These are phyloP conservation scores for Mus spicilegus DNA, from an alignment of 2,113 vertebrate species.

Conservation along the genomic window DNA sequence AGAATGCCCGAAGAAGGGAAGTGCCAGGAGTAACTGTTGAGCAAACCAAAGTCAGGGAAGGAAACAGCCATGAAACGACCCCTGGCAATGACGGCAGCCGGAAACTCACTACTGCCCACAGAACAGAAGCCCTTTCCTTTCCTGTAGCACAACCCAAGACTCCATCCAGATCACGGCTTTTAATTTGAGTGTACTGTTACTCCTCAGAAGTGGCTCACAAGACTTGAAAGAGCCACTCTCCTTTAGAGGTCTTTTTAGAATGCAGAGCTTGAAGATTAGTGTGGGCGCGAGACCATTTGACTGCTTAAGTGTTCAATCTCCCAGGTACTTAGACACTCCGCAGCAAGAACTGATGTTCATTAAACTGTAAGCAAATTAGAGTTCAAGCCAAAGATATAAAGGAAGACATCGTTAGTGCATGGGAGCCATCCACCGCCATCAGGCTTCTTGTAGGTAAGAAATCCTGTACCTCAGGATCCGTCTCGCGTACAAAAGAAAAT, in stretches of 20 bases:
- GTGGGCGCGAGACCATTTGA: conserved; percentile 38
- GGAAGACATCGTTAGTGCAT: conserved; percentile 79
- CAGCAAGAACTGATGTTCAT: conserved; percentile 70
- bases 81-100: neutral
- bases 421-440: conserved; percentile 65
- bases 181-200: conserved; percentile 43
- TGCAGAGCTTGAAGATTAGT: neutral
- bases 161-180: conserved; percentile 43
- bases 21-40: neutral
- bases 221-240: conserved; percentile 58
- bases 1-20: neutral
- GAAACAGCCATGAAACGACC: neutral
- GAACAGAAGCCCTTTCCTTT: neutral
- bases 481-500: conserved; percentile 77
- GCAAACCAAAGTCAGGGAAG: conserved; percentile 24
- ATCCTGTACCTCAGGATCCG: conserved; percentile 72
- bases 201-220: neutral
- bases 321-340: conserved; percentile 69
- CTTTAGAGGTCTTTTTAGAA: conserved; percentile 46
- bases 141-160: neutral
- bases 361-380: conserved; percentile 83
- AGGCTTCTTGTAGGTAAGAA: conserved; percentile 78
- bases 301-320: conserved; percentile 63
- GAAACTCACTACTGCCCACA: neutral
- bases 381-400: conserved; percentile 82